Evolutionary conservation across 2,113 vertebrate genomes (phyloP).

Genomic region (Tor tambroides): DNA sequence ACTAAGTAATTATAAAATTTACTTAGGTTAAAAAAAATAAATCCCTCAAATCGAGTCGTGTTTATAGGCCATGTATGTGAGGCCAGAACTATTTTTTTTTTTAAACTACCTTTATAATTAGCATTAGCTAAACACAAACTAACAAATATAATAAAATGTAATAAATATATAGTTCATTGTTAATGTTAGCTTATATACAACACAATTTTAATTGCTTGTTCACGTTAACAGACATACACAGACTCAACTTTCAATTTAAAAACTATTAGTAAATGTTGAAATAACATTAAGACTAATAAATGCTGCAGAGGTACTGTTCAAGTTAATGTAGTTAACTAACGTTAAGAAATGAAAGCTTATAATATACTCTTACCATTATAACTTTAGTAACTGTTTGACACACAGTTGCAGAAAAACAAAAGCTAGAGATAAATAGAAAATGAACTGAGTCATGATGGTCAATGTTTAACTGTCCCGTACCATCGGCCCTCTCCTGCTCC

Average conservation of each 20-base stretch:
- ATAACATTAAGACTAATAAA: neutral
- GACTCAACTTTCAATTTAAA: neutral
- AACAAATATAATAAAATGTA: neutral
- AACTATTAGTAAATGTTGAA: neutral
- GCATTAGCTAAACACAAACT: neutral
- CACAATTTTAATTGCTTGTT: neutral
- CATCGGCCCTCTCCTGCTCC: slow-evolving; percentile 85
- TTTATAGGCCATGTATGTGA: neutral
- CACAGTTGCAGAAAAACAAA: neutral
- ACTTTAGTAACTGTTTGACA: neutral
- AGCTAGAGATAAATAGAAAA: neutral
- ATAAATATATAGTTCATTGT: neutral
- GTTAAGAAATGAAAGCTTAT: neutral
- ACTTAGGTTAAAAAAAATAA: neutral
- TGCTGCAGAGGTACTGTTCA: neutral
- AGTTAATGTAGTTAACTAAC: neutral
- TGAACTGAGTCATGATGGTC: neutral
- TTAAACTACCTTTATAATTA: neutral
- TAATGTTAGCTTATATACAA: neutral
- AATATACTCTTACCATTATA: neutral
- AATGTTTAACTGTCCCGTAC: slow-evolving; percentile 64
- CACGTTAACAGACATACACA: neutral
- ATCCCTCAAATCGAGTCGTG: neutral
- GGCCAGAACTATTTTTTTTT: neutral
- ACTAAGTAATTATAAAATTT: neutral